A percentile compares a stretch with the other conserved stretches of the same genome.
Evolutionary conservation across 2,797 vertebrate species (phyloP).

Genomic region (Gymnothorax javanicus): DNA sequence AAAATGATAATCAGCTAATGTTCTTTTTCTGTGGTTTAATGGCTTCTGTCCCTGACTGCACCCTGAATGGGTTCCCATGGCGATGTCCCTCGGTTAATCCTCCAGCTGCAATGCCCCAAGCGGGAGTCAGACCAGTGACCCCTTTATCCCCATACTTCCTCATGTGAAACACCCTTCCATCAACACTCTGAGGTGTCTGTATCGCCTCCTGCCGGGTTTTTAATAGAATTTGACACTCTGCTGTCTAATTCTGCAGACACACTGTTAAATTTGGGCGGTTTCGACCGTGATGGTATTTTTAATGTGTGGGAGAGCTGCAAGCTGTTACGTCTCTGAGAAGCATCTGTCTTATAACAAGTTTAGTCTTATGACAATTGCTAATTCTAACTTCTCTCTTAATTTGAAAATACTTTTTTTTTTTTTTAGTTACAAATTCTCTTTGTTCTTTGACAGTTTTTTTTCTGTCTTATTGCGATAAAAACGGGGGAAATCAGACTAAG

Average conservation of each 20-base stretch:
- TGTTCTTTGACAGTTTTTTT: too few relatives aligned
- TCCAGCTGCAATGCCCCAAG: neutral
- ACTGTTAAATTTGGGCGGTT: neutral
- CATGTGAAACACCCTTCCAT: neutral
- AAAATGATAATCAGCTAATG: neutral
- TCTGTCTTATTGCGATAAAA: too few relatives aligned
- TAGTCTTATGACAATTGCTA: too few relatives aligned
- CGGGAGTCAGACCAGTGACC: neutral
- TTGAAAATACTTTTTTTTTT: too few relatives aligned
- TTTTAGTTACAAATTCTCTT: too few relatives aligned
- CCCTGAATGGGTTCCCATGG: neutral
- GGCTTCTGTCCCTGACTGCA: neutral
- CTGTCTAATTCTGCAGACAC: neutral
- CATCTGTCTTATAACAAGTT: too few relatives aligned
- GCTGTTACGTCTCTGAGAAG: too few relatives aligned
- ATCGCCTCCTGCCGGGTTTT: neutral
- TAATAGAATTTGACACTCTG: neutral
- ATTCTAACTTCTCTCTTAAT: too few relatives aligned
- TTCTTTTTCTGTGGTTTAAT: neutral
- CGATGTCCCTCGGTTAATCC: too few relatives aligned
- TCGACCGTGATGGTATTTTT: neutral
- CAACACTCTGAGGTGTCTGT: neutral
- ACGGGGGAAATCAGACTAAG: too few relatives aligned
- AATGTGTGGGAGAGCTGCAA: too few relatives aligned
- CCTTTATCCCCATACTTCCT: neutral